Evolutionary conservation across 2,797 vertebrate species (phyloP), one percentile per base, ranked within the genome.

Genomic region (Microctenopoma lineatum): DNA sequence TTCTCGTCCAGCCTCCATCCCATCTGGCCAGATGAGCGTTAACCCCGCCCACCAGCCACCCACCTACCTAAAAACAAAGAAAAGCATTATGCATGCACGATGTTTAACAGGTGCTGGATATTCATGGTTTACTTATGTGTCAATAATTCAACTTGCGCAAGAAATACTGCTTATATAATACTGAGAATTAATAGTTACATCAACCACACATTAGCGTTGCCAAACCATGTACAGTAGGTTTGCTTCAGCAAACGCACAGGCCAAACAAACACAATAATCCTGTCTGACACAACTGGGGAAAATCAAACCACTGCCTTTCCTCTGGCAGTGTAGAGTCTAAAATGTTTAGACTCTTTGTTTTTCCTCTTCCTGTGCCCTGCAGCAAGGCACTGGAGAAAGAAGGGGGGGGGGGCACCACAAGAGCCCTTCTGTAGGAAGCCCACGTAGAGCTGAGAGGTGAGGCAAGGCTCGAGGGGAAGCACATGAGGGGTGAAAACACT

Each of bases 311-410:
- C 57, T 64, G 69, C 68, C 48, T 86, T 21, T 82, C 88, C 85
- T 89, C 83, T 50, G 82, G 87, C 85, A 29, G 59, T 70, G 58
- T 77, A 56, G 75, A 72, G 54, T 77, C 77, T 60, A 77, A 88
- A 88, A 83, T 81, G 86, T 89, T 90, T 81, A 76, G 81, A 79
- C 73, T 90, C 63, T 75, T 76, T 27, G n/a, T 81, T 85, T 75
- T 81, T 73, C 65, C 77, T 78, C 68, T 87, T 59, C 68, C 48
- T 2, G 51, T 79, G 75, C 77, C 89, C 86, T 54, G 70, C 54
- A 89, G 90, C 85, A 78, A 77, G 67, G 74, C 65, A 80, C 0
- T 3, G 77, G 50, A 68, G 70, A 66, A 29, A 38, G 51, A 69
- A 69, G 48, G 44, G 61, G 55, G 55, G 70, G 0, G 16, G 18